These are phyloP conservation scores for Miniopterus natalensis DNA, from an alignment of 2,113 vertebrate genomes.

Conservation along the genomic window DNA sequence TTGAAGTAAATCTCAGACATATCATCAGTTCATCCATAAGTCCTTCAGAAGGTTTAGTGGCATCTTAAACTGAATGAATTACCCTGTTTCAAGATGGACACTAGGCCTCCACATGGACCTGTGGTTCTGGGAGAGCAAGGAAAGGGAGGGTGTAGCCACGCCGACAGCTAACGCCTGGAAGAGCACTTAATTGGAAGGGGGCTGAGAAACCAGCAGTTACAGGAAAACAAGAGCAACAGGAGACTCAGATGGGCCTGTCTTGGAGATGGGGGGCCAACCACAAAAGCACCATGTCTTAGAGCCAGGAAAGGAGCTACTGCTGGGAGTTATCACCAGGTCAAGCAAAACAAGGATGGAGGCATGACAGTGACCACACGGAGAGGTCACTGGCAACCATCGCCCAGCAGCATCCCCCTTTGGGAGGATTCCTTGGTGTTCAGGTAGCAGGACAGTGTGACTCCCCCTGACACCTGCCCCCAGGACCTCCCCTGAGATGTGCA, in stretches of 20 bases:
- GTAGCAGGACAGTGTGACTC: background rate
- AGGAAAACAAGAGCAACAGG: background rate
- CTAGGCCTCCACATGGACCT: background rate
- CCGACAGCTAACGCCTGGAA: rapidly evolving
- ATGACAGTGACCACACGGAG: background rate
- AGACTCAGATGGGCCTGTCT: background rate
- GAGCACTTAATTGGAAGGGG: too few species aligned
- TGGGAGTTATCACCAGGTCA: background rate
- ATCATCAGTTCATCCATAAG: rapidly evolving
- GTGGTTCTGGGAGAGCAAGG: background rate
- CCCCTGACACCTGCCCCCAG: background rate
- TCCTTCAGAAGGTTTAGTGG: background rate
- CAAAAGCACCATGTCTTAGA: too few species aligned
- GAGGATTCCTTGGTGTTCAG: background rate
- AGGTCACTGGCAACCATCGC: background rate
- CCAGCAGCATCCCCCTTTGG: background rate
- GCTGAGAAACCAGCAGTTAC: background rate
- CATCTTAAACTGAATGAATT: background rate
- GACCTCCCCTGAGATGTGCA: background rate
- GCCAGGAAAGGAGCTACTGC: background rate
- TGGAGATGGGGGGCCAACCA: background rate
- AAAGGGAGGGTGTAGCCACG: background rate
- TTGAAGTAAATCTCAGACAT: background rate
- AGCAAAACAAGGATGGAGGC: background rate
- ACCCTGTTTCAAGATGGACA: background rate